These are phyloP conservation scores for Cryptus armator DNA, from an alignment of 2,888 invertebrate genomes.

Conservation along the genomic window DNA sequence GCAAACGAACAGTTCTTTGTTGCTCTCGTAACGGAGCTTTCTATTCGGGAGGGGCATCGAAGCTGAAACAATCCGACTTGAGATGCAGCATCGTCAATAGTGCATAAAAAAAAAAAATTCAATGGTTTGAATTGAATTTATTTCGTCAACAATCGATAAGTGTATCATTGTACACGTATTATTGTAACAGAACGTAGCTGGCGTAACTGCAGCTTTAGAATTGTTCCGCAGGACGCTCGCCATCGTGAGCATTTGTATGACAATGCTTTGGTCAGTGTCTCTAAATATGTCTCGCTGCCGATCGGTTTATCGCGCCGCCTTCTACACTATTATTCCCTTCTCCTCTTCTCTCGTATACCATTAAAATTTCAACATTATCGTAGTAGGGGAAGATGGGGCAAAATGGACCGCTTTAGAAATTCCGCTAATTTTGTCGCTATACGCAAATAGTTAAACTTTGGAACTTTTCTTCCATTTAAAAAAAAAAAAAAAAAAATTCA, in stretches of 20 bases:
- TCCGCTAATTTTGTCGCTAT: too few species aligned
- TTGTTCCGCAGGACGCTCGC: slow-evolving; percentile 32
- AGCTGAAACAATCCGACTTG: neutral
- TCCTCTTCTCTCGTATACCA: slow-evolving; percentile 33
- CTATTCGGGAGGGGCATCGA: neutral
- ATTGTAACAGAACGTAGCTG: neutral
- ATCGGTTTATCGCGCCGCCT: slow-evolving; percentile 62
- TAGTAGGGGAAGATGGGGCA: neutral
- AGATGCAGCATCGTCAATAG: neutral
- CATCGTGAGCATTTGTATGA: slow-evolving; percentile 38
- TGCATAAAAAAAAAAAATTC: slow-evolving; percentile 10
- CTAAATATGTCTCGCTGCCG: slow-evolving; percentile 65
- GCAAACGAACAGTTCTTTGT: slow-evolving; percentile 3
- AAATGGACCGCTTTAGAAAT: too few species aligned
- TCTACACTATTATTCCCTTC: slow-evolving; percentile 1
- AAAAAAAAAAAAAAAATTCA: too few species aligned
- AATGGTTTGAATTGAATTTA: slow-evolving; percentile 8
- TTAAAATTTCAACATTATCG: slow-evolving; percentile 59
- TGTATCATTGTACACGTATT: slow-evolving; percentile 10
- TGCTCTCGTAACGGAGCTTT: slow-evolving; percentile 17
- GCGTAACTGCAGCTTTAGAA: neutral
- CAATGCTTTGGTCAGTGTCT: slow-evolving; percentile 49
- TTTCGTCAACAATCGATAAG: slow-evolving; percentile 15
- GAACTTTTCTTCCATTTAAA: too few species aligned
- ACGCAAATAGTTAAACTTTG: too few species aligned